phyloP scores from a whole-genome alignment of 2,797 vertebrate species.

The Alectoris magna region DNA sequence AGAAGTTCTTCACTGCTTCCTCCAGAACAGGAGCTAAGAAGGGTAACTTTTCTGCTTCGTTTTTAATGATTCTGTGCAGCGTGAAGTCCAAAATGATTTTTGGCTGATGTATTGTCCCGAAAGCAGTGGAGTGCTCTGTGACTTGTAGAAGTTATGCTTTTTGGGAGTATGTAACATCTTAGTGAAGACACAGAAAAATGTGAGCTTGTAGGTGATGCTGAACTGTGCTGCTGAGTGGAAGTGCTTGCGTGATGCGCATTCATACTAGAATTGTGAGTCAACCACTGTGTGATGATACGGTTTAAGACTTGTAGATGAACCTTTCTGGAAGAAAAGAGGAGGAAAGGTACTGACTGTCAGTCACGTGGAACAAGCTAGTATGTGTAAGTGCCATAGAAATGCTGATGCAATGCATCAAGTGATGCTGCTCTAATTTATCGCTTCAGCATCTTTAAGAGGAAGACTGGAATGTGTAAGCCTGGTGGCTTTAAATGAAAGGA shows the following conservation, averaged over 20 bases:
- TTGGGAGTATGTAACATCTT: background rate
- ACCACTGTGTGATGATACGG: background rate
- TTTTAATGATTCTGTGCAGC: background rate
- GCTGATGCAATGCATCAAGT: background rate
- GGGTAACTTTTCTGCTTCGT: constrained; percentile 79
- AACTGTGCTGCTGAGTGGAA: background rate
- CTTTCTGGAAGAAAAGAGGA: background rate
- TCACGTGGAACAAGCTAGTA: background rate
- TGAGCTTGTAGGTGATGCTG: background rate
- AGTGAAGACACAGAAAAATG: background rate
- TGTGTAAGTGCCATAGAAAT: background rate
- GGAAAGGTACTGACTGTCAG: background rate
- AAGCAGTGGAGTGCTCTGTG: background rate
- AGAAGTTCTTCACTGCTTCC: constrained; percentile 98
- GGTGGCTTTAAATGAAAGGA: background rate
- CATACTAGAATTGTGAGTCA: background rate
- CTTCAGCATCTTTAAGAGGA: background rate
- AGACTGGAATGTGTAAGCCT: background rate
- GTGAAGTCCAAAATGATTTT: background rate
- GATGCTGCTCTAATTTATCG: background rate
- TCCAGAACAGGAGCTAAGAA: constrained; percentile 92
- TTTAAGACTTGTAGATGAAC: background rate
- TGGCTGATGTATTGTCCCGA: background rate
- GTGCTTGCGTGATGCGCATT: background rate
- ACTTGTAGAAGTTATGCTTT: background rate